Evolutionary conservation across 2,113 vertebrate species (phyloP), one percentile per base, ranked within the genome.

Genomic region (Tragelaphus buxtoni): DNA sequence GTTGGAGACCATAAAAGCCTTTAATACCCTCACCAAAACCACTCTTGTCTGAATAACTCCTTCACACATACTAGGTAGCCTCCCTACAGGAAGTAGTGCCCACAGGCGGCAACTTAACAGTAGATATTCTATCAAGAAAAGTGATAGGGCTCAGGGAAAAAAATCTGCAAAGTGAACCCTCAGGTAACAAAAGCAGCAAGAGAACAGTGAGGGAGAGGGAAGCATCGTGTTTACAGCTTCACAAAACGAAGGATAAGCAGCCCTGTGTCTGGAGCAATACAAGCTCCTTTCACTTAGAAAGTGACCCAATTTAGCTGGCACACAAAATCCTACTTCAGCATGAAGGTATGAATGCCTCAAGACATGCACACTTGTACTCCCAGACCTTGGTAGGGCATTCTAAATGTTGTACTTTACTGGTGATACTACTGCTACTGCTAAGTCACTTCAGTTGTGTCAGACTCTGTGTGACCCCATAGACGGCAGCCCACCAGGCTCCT

Each of bases 131-230:
- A 96, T 58, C 96, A 94, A 95, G 96, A 93, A 91, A 95, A 93
- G 89, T 58, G 88, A 98, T 90, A 98, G 95, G 53, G 80, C 60
- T 82, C 83, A n/a, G 84, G 20, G 30, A 72, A 92, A 96, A 87
- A 96, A 77, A 72, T 81, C 90, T 90, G 96, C 97, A 92, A 96
- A 97, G 90, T 92, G 97, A 97, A 85, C 96, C 93, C 56, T 96
- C 17, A 0, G 47, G 95, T 93, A 97, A 97, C 93, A 97, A 97
- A 97, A 93, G 89, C 94, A 95, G 79, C 85, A 39, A 49, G 42
- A 69, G 81, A 30, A 81, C 30, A 53, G 47, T 7, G 91, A 87
- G 69, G 39, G 69, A 91, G 39, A 93, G 87, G 49, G 56, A 42
- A 96, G 96, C 93, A 76, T 94, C 69, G 5, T 63, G 89, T 96